Evolutionary conservation across 2,888 invertebrate genomes (phyloP).

Genomic region (Graphium colonna): DNA sequence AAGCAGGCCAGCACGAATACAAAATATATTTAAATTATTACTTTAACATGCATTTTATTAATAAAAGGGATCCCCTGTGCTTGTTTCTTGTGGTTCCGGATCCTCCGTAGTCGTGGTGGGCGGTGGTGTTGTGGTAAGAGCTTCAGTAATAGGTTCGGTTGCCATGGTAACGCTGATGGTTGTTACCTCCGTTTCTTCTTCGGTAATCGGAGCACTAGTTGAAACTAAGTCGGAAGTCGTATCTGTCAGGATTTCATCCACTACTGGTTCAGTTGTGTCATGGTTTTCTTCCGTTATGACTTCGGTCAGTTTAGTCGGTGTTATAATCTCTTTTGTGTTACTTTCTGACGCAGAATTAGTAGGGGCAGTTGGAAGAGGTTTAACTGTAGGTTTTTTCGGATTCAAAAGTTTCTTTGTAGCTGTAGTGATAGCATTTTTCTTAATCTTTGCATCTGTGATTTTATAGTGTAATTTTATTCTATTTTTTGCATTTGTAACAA

Average conservation of each 20-base stretch:
- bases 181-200: constrained; percentile 1
- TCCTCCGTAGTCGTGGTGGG: constrained; percentile 1
- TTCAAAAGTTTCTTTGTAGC: too few species aligned
- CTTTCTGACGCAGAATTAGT: neutral
- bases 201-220: neutral
- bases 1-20: too few species aligned
- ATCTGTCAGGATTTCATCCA: too few species aligned
- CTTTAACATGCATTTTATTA: constrained; percentile 16
- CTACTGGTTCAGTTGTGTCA: too few species aligned
- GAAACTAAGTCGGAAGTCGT: neutral
- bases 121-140: constrained; percentile 10
- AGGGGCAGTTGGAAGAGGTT: neutral
- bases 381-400: neutral
- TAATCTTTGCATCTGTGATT: neutral
- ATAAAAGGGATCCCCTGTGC: constrained; percentile 31
- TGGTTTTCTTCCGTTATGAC: neutral
- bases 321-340: neutral
- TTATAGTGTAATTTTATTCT: neutral
- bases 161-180: neutral
- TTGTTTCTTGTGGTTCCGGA: constrained; percentile 9
- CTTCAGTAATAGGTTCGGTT: constrained; percentile 9
- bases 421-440: neutral
- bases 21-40: too few species aligned
- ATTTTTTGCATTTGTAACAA: constrained; percentile 1
- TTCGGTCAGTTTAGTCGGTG: neutral